Conservation (phyloP, 2,797 vertebrate genomes). For the Decapterus maruadsi region DNA sequence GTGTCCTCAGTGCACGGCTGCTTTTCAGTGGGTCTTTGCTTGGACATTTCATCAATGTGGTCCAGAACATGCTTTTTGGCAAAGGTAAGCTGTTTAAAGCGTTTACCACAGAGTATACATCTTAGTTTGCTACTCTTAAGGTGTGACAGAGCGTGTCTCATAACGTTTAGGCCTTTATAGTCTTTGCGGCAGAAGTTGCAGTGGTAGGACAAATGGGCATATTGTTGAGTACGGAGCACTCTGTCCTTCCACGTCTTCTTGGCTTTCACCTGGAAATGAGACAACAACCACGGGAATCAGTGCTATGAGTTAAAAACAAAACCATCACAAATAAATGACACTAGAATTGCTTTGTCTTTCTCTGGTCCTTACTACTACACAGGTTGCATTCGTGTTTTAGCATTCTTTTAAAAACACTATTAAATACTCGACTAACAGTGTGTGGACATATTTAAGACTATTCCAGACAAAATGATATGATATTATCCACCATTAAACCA, state of each 20-base stretch:
- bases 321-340: neutral
- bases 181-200: conserved; percentile 92
- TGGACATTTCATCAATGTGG: conserved; percentile 91
- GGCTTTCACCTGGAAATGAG: conserved; percentile 55
- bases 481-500: neutral
- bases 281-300: conserved; percentile 5
- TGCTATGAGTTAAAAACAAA: neutral
- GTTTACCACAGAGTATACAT: conserved; percentile 94
- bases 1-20: conserved; percentile 6
- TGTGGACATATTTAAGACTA: neutral
- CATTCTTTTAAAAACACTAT: neutral
- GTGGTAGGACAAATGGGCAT: conserved; percentile 82
- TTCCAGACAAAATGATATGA: neutral
- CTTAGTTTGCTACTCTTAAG: conserved; percentile 80
- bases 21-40: conserved; percentile 47
- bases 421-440: neutral
- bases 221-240: conserved; percentile 59
- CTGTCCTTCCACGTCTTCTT: conserved; percentile 66
- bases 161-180: conserved; percentile 92
- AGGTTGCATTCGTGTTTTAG: neutral
- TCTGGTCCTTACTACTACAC: neutral
- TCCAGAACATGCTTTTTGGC: conserved; percentile 93
- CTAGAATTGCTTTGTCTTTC: neutral
- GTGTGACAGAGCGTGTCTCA: conserved; percentile 94
- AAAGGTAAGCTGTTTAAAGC: conserved; percentile 85